A percentile compares a stretch with the other conserved stretches of the same genome.
Conservation (phyloP, 64 coral and sea anemone species). For the Montipora efflorescens region DNA sequence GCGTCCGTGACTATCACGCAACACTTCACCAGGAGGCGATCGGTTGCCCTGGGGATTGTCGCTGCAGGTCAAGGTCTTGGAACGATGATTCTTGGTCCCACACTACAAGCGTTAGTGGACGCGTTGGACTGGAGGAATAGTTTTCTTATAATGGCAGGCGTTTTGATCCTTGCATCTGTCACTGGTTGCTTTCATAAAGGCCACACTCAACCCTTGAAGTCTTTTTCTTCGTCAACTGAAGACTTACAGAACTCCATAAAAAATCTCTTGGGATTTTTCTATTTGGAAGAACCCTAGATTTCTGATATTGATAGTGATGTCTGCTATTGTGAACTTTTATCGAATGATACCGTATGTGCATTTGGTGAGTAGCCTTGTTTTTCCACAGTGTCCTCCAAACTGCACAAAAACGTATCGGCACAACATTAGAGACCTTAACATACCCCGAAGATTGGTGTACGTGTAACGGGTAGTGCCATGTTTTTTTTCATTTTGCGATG, state of each 20-base stretch:
- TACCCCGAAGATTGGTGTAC: no score
- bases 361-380: background rate
- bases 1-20: background rate
- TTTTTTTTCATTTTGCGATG: no score
- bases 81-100: constrained; percentile 31
- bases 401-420: no score
- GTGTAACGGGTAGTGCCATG: no score
- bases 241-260: background rate
- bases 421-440: no score
- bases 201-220: no score
- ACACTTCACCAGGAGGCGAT: constrained; percentile 13
- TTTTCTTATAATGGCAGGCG: constrained; percentile 1
- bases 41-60: constrained; percentile 20
- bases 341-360: constrained; percentile 34
- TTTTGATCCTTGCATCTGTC: background rate
- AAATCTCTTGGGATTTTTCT: constrained; percentile 8
- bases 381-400: no score
- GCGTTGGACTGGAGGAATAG: constrained; percentile 21
- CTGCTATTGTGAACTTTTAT: background rate
- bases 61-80: constrained; percentile 19
- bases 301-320: background rate
- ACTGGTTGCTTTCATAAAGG: constrained; percentile 1
- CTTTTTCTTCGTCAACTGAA: background rate
- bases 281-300: constrained; percentile 9
- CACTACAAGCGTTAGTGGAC: background rate